phyloP scores from a whole-genome alignment of 2,113 vertebrate species.

The Pterocles orientalis region DNA sequence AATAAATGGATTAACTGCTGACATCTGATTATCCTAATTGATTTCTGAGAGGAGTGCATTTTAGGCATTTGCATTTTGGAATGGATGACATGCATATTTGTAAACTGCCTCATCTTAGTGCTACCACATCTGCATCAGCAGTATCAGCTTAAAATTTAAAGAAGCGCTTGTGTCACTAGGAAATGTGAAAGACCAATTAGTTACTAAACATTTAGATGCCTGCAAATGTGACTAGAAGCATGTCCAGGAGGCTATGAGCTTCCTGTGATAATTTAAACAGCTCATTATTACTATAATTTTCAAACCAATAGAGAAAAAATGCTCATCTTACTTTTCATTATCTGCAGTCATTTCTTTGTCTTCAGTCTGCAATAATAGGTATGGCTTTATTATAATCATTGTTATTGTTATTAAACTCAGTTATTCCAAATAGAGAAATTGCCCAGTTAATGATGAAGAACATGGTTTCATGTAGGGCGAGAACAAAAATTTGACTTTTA shows the following conservation, averaged over 20 bases:
- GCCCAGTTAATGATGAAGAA: not conserved
- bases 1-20: not conserved
- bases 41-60: not conserved
- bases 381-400: not conserved
- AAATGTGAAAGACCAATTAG: not conserved
- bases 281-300: not conserved
- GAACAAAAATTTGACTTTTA: not conserved
- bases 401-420: not conserved
- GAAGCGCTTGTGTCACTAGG: not conserved
- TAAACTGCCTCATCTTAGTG: not conserved
- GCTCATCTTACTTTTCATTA: not conserved
- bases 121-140: not conserved
- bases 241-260: not conserved
- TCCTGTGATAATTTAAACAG: constrained; percentile 15
- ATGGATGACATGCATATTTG: not conserved
- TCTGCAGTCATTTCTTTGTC: not conserved
- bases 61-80: not conserved
- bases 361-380: constrained; percentile 3
- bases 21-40: not conserved
- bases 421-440: not conserved
- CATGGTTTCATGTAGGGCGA: not conserved
- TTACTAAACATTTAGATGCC: not conserved
- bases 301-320: not conserved
- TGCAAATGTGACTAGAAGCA: not conserved
- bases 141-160: not conserved